These are phyloP conservation scores for Molothrus aeneus DNA, from an alignment of 2,797 vertebrate genomes.

Conservation along the genomic window DNA sequence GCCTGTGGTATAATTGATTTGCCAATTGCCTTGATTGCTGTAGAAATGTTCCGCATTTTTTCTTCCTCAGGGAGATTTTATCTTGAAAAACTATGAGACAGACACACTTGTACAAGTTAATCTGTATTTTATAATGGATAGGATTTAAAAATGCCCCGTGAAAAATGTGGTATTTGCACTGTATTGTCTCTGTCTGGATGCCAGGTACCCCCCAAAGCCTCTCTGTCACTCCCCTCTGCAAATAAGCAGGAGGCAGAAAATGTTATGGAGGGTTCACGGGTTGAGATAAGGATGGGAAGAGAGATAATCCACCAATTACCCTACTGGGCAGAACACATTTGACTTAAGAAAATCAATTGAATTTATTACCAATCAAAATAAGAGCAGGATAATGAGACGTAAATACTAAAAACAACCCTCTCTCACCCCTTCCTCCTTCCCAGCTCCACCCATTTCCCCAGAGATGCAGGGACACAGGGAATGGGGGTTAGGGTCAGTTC, in stretches of 20 bases:
- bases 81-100: not conserved
- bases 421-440: not conserved
- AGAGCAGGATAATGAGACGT: not conserved
- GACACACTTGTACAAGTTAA: not conserved
- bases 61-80: not conserved
- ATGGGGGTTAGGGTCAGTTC: accelerated
- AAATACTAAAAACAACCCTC: not conserved
- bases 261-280: not conserved
- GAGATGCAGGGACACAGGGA: not conserved
- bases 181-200: not conserved
- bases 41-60: not conserved
- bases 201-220: not conserved
- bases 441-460: not conserved
- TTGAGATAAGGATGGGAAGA: not conserved
- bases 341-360: not conserved
- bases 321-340: not conserved
- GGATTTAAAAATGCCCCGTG: not conserved
- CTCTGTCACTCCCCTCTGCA: not conserved
- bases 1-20: not conserved
- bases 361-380: not conserved
- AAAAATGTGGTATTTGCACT: not conserved
- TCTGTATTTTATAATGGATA: not conserved
- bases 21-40: not conserved
- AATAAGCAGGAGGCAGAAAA: not conserved
- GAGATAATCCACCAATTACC: not conserved